Percentiles rank a stretch among this genome's conserved stretches.
These are phyloP conservation scores for Nymphalis io DNA, from an alignment of 1,140 invertebrate species.

Conservation along the genomic window DNA sequence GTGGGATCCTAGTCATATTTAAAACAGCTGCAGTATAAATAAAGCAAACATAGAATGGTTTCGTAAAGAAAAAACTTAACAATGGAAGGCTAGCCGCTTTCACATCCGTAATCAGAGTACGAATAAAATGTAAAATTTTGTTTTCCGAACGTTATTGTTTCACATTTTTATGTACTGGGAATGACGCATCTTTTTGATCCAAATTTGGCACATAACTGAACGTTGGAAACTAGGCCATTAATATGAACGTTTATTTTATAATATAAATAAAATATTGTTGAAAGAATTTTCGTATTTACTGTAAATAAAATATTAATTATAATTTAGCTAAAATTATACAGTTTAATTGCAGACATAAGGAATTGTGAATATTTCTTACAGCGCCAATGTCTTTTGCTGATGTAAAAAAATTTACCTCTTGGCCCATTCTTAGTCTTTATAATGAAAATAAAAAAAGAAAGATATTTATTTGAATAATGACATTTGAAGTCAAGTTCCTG, in stretches of 20 bases:
- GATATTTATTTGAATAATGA: too few species aligned
- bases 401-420: background rate
- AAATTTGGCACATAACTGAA: conserved; percentile 3
- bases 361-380: too few species aligned
- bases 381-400: background rate
- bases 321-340: too few species aligned
- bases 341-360: too few species aligned
- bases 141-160: conserved; percentile 21
- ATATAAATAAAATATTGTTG: background rate
- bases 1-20: background rate
- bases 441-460: too few species aligned
- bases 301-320: too few species aligned
- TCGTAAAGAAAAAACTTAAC: conserved; percentile 15
- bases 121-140: conserved; percentile 15
- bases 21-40: background rate
- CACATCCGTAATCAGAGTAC: conserved; percentile 25
- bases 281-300: background rate
- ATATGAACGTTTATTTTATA: background rate
- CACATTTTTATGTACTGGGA: conserved; percentile 9
- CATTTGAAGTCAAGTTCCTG: conserved; percentile 11
- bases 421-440: too few species aligned
- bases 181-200: conserved; percentile 15
- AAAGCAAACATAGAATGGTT: background rate
- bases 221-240: background rate
- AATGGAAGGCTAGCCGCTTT: conserved; percentile 22